phyloP scores from a whole-genome alignment of 2,113 vertebrate species.

The Peromyscus maniculatus region DNA sequence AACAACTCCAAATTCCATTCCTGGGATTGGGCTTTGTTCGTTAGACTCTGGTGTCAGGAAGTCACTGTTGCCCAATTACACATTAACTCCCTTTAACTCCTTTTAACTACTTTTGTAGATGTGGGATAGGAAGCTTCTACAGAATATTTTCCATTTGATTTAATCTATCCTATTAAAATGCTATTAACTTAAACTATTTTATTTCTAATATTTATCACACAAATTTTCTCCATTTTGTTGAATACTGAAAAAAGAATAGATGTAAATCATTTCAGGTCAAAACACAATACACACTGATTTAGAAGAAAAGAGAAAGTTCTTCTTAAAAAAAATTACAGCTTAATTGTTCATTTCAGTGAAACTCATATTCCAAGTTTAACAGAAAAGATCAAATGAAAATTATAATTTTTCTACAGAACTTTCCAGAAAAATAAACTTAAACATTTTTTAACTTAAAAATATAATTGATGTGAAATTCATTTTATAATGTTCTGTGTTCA shows the following conservation, averaged over 20 bases:
- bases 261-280: background rate
- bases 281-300: background rate
- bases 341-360: constrained; percentile 34
- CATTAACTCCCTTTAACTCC: background rate
- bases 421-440: background rate
- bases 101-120: background rate
- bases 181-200: background rate
- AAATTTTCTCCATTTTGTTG: background rate
- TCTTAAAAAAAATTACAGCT: background rate
- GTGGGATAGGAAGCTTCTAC: background rate
- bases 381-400: constrained; percentile 29
- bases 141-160: background rate
- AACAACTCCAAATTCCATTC: background rate
- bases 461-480: background rate
- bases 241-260: background rate
- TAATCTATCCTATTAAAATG: background rate
- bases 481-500: background rate
- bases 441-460: background rate
- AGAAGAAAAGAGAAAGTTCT: background rate
- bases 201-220: background rate
- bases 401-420: background rate
- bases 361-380: background rate
- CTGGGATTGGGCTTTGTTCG: background rate
- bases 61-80: background rate
- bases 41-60: background rate